A percentile compares a stretch with the other conserved stretches of the same genome.
These are phyloP conservation scores for Ornithoptera priamus DNA, from an alignment of 2,888 invertebrate species.

Conservation along the genomic window DNA sequence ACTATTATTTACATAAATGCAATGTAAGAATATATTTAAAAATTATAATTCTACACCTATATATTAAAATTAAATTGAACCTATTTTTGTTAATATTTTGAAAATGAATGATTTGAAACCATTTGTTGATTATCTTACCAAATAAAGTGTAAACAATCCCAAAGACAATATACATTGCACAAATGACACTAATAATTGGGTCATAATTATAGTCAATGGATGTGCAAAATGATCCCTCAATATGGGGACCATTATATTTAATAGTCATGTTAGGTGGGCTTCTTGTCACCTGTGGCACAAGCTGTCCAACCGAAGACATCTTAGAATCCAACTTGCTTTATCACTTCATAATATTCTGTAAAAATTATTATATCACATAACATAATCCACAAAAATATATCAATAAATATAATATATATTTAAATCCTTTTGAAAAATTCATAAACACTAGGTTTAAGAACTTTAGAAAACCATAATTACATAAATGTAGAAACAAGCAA, in stretches of 20 bases:
- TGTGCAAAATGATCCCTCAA: conserved; percentile 75
- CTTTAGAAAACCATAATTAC: too few species aligned
- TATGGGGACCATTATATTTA: conserved; percentile 61
- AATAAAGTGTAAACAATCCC: conserved; percentile 91
- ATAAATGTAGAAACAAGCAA: too few species aligned
- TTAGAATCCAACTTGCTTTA: conserved; percentile 24
- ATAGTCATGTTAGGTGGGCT: conserved; percentile 68
- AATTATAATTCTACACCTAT: too few species aligned
- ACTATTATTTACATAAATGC: background rate
- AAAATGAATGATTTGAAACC: too few species aligned
- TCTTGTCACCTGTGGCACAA: conserved; percentile 77
- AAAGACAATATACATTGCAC: conserved; percentile 87
- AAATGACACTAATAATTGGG: conserved; percentile 82
- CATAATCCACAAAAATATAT: too few species aligned
- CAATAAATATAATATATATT: too few species aligned
- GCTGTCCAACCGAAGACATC: conserved; percentile 77
- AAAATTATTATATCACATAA: background rate
- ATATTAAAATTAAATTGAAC: too few species aligned
- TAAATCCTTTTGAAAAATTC: too few species aligned
- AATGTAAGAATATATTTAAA: background rate
- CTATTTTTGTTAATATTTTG: too few species aligned
- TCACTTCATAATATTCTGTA: conserved; percentile 18
- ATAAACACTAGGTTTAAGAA: too few species aligned
- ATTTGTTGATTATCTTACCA: conserved; percentile 77
- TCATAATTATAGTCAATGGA: conserved; percentile 83